Conservation (phyloP, 2,113 vertebrate species). For the Formicarius rufipectus region DNA sequence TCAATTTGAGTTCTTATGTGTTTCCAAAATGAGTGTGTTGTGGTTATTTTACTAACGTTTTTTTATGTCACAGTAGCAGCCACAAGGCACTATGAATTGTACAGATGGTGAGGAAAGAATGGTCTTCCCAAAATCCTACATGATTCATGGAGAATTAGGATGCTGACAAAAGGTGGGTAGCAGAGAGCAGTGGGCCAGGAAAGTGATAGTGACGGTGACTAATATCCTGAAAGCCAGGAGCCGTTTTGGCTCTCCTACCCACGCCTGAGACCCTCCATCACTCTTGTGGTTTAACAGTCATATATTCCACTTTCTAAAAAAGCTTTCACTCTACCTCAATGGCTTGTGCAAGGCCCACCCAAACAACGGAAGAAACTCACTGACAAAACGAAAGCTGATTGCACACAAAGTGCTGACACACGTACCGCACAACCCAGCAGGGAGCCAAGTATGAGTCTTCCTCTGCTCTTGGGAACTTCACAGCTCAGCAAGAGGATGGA, state of each 20-base stretch:
- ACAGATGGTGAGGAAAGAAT: neutral
- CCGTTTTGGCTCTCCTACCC: neutral
- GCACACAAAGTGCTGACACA: slow-evolving; percentile 33
- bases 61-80: slow-evolving; percentile 20
- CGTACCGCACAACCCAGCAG: accelerated
- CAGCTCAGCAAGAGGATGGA: neutral
- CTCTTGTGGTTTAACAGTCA: slow-evolving; percentile 54
- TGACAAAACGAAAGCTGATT: slow-evolving; percentile 1
- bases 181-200: neutral
- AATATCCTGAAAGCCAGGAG: slow-evolving; percentile 53
- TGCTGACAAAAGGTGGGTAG: slow-evolving; percentile 29
- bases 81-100: neutral
- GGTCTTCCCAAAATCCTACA: slow-evolving; percentile 15
- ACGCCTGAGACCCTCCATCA: neutral
- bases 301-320: slow-evolving; percentile 59
- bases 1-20: slow-evolving; percentile 20
- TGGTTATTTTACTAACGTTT: slow-evolving; percentile 20
- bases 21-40: slow-evolving; percentile 50
- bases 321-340: neutral
- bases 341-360: slow-evolving; percentile 46
- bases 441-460: neutral
- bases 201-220: slow-evolving; percentile 18
- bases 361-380: slow-evolving; percentile 52
- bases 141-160: slow-evolving; percentile 32
- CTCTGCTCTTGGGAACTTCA: neutral